Evolutionary conservation across 1,140 invertebrate genomes (phyloP).

Genomic region (Orius laevigatus): DNA sequence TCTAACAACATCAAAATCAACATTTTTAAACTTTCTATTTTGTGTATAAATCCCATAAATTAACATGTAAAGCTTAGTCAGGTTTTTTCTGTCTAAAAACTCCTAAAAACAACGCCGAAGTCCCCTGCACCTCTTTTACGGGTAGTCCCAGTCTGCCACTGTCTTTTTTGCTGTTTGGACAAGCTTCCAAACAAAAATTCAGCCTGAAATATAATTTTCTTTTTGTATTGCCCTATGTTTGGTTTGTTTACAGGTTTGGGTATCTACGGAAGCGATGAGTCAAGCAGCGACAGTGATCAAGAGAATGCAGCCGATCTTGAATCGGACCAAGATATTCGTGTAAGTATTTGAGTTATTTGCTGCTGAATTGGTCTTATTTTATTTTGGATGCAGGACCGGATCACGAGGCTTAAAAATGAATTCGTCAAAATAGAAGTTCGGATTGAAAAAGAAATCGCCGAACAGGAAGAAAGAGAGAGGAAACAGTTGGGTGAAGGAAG

Average conservation of each 20-base stretch:
- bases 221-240: no score
- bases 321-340: slow-evolving; percentile 2
- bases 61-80: no score
- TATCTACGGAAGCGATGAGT: slow-evolving; percentile 18
- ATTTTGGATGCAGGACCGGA: slow-evolving; percentile 14
- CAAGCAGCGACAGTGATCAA: slow-evolving; percentile 9
- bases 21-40: no score
- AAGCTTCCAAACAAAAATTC: no score
- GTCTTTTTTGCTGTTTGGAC: no score
- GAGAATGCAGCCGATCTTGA: slow-evolving; percentile 8
- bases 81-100: no score
- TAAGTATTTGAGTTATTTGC: background rate
- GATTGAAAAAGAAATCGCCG: slow-evolving; percentile 15
- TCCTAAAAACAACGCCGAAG: no score
- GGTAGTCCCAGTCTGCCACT: no score
- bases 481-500: background rate
- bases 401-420: slow-evolving; percentile 15
- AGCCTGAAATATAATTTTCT: no score
- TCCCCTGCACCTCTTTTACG: no score
- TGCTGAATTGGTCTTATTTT: background rate
- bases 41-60: no score
- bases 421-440: slow-evolving; percentile 16
- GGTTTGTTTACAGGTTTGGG: slow-evolving; percentile 14
- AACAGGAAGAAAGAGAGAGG: slow-evolving; percentile 17
- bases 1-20: no score